phyloP scores from a whole-genome alignment of 2,113 vertebrate genomes.

The Castor canadensis region DNA sequence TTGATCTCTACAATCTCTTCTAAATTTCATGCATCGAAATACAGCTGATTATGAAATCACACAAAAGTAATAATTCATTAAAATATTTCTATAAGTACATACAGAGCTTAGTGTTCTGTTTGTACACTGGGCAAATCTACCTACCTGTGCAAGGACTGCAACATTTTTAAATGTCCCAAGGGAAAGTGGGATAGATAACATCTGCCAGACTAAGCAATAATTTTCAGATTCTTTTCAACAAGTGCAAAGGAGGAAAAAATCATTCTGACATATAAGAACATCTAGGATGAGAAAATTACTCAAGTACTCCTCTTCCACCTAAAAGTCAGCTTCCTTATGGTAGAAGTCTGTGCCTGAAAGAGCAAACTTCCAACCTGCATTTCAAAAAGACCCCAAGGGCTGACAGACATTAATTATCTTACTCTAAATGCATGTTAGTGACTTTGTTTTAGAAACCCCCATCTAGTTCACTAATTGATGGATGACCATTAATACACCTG shows the following conservation, averaged over 20 bases:
- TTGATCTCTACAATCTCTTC: background rate
- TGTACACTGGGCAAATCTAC: background rate
- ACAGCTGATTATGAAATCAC: constrained; percentile 52
- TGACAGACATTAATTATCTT: constrained; percentile 49
- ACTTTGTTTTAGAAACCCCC: constrained; percentile 53
- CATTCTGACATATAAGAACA: constrained; percentile 44
- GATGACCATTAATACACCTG: constrained; percentile 79
- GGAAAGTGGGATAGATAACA: background rate
- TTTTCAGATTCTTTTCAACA: constrained; percentile 66
- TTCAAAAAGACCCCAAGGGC: constrained; percentile 58
- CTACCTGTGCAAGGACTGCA: background rate
- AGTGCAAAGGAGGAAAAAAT: constrained; percentile 57
- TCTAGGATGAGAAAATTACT: constrained; percentile 6
- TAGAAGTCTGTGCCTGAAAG: background rate
- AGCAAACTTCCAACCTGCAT: constrained; percentile 48
- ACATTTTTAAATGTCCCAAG: background rate
- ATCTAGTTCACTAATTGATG: constrained; percentile 58
- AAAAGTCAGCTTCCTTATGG: constrained; percentile 20
- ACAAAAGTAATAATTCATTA: background rate
- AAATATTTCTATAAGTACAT: background rate
- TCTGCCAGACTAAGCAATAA: background rate
- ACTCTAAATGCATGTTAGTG: constrained; percentile 68
- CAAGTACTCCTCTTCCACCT: constrained; percentile 56
- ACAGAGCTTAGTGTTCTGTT: background rate
- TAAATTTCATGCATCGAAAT: constrained; percentile 35